Base-by-base conservation (phyloP, 2,113 vertebrate species). In the Chrysochloris asiatica region DNA sequence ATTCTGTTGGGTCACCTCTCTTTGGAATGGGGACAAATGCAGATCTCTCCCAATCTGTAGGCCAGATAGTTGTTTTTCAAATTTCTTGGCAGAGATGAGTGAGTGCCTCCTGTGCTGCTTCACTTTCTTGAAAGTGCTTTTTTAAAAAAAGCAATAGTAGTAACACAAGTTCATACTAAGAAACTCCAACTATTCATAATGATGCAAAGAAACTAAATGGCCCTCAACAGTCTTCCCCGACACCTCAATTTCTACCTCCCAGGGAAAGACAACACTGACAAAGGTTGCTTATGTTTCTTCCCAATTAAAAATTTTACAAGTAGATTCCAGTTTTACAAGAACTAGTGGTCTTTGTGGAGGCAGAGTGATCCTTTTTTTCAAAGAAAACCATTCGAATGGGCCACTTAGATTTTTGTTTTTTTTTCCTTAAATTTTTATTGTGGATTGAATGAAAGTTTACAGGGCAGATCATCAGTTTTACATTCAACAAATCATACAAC, bases 271-370 rank as follows among this genome's bases (percentile, higher is more conserved):
- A 75, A 21, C 22, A 19, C 22, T 24, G n/a, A n/a, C 38, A 33
- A 85, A 54, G 4, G 65, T 82, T 83, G 8, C 17, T 89, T 75
- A 12, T 13, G 38, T 65, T 73, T 76, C 41, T 92, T 94, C 67
- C 61, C 41, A 65, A 8, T 38, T 72, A n/a, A n/a, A n/a, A n/a
- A n/a, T n/a, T n/a, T n/a, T 43, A 48, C 10, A 65, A 33, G 28
- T n/a, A 50, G 47, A 75, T 65, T 93, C 26, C 22, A 75, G 54
- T 75, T 79, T 87, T 79, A 22, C 21, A 75, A 89, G n/a, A n/a
- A n/a, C n/a, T n/a, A n/a, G n/a, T n/a, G n/a, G 43, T 16, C 17
- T 84, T 76, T 71, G 59, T 6, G 36, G 47, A 47, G 45, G 38
- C 13, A 59, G 26, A 19, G 4, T 56, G 14, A 72, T 28, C 8